Base-by-base conservation (phyloP, 2,888 invertebrate genomes). In the Penaeus monodon region DNA sequence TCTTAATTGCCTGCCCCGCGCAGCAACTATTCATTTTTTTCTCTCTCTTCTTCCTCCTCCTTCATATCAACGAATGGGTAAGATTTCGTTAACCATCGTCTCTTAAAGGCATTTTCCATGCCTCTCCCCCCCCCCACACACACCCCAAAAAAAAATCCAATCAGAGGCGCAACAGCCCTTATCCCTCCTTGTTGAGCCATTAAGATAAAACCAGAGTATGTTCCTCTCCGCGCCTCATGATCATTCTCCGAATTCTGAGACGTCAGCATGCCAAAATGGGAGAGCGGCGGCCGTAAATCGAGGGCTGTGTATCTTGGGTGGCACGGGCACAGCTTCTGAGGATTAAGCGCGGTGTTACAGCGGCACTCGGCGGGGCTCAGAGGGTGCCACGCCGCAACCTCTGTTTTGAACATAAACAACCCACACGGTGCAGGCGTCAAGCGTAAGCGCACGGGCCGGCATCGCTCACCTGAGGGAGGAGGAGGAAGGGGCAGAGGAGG, bases 251-350 rank as follows among this genome's bases (percentile, higher is more conserved):
- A 65, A 78, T 84, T 63, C 84, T 84, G 57, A 66, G 57, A 77
- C 84, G 84, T 77, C 84, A 78, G 84, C 78, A 78, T 70, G 84
- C 84, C 84, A 84, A 78, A 84, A 70, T 70, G 78, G 78, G 66
- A 66, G 66, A 68, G 70, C 77, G 64, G 57, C 29, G 57, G 38
- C 78, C 68, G 84, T 84, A 84, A 84, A 84, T 84, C 63, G 66
- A 68, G 57, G 70, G 63, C 22, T 66, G 84, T 79, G 78, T 78
- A 65, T 84, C 78, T 84, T 77, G 76, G 78, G 78, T 84, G 78
- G 63, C 77, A 84, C 78, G 68, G 78, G 66, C 79, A 79, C 77
- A 49, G 84, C 57, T 33, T 77, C 78, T 38, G 66, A 20, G n/a
- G 77, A 63, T 66, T 66, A 77, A 78, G 76, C 78, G 17, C 78